Evolutionary conservation across 1,140 invertebrate species (phyloP).

Genomic region (Carposina sasakii): DNA sequence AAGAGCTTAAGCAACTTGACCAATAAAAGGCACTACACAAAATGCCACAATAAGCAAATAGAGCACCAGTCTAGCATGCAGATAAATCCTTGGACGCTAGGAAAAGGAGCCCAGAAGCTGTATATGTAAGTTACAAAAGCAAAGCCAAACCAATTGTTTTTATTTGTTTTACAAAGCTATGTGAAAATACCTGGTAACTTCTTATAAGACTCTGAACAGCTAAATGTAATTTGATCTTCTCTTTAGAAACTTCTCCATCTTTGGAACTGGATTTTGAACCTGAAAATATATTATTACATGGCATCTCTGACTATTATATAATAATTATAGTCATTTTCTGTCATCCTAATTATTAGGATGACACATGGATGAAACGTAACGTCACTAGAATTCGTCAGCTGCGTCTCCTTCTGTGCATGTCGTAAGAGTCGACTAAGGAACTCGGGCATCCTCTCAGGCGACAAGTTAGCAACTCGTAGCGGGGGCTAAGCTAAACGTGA

Average conservation of each 20-base stretch:
- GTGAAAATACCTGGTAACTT: constrained; percentile 46
- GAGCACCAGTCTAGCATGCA: not conserved
- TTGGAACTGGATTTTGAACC: constrained; percentile 1
- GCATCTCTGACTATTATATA: not conserved
- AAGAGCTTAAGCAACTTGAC: not conserved
- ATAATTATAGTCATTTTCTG: constrained; percentile 20
- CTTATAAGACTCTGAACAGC: constrained; percentile 52
- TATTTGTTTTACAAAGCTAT: not conserved
- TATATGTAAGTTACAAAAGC: not conserved
- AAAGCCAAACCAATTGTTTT: not conserved
- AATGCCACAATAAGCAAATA: not conserved
- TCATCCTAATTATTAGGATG: too few relatives aligned
- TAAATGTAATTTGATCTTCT: constrained; percentile 38
- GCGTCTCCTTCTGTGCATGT: not conserved
- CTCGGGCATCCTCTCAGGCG: not conserved
- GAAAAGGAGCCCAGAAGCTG: not conserved
- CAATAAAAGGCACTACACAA: not conserved
- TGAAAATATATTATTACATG: not conserved
- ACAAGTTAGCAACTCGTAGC: not conserved
- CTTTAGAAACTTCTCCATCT: constrained; percentile 15
- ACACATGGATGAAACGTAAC: too few relatives aligned
- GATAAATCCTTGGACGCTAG: not conserved
- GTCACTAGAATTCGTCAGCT: not conserved
- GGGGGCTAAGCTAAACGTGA: not conserved
- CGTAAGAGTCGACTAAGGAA: not conserved